Evolutionary conservation across 1,140 invertebrate species (phyloP), one percentile per base, ranked within the genome.

Genomic region (Anoplolepis gracilipes): DNA sequence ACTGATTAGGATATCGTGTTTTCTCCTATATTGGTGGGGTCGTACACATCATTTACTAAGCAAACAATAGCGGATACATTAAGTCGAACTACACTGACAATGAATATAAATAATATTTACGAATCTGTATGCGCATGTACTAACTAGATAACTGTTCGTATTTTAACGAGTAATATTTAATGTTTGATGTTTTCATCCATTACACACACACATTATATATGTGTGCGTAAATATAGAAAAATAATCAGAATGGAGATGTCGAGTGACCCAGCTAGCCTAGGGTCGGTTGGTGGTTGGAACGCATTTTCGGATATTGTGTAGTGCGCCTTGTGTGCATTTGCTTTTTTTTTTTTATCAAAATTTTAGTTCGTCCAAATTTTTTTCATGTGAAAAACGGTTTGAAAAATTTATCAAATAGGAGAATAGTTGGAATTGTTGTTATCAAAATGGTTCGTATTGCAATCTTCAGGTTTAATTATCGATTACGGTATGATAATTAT

Each of bases 181-280:
- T 93, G 87, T 92, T 90, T 87, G 85, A 90, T 88, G 90, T 92
- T 49, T 49, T 89, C 78, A 90, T 89, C 85, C 87, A 85, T 42
- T 61, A 81, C 46, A 49, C 46, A 49, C 46, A 3, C 22, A 55
- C 42, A 67, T 81, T 86, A 91, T 84, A 69, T 69, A 81, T 88
- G 79, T 77, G 79, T 87, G 87, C 76, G 65, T 87, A 84, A 46
- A 61, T 22, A 62, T 33, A 55, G 59, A 57, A 33, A 75, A 77
- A 55, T 7, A 55, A 75, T 61, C n/a, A 49, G 16, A 49, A 55
- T 49, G 61, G 53, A 76, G 22, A 65, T 36, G 61, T 10, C 59
- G 61, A 77, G 57, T 72, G n/a, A 53, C 25, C n/a, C 0, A 62
- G 36, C 25, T 42, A 84, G 22, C 53, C 42, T 67, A 65, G 79